Percentiles rank a stretch among this genome's conserved stretches.
These are phyloP conservation scores for Glossosoma conforme DNA, from an alignment of 1,140 invertebrate species.

Conservation along the genomic window DNA sequence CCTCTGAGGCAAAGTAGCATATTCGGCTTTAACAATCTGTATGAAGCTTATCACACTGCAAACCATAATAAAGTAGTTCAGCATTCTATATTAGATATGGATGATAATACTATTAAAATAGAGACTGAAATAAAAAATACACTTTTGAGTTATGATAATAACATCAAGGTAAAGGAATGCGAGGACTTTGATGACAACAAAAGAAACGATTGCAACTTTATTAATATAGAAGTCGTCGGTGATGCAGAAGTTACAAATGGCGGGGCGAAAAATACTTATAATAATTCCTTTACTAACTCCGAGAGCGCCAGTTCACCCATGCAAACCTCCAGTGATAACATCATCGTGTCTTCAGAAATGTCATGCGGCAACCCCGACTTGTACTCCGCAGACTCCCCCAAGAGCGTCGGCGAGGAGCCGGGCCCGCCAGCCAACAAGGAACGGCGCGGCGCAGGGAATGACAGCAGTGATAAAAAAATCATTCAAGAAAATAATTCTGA, in stretches of 20 bases:
- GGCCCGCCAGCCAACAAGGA: too few relatives aligned
- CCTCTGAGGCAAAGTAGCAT: constrained; percentile 13
- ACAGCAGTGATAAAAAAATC: too few relatives aligned
- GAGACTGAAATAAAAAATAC: constrained; percentile 33
- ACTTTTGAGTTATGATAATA: constrained; percentile 4
- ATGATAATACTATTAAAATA: constrained; percentile 47
- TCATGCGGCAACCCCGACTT: constrained; percentile 14
- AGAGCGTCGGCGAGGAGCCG: constrained; percentile 7
- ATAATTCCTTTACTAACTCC: constrained; percentile 22
- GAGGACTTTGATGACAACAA: not conserved
- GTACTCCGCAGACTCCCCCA: constrained; percentile 12
- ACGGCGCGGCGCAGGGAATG: too few relatives aligned
- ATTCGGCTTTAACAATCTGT: constrained; percentile 7
- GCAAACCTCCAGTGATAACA: constrained; percentile 26
- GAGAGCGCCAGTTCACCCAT: constrained; percentile 24
- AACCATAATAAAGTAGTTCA: constrained; percentile 39
- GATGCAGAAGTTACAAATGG: not conserved
- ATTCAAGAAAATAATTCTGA: too few relatives aligned
- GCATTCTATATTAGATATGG: constrained; percentile 44
- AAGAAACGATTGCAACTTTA: constrained; percentile 1
- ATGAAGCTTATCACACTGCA: constrained; percentile 39
- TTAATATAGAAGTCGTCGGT: constrained; percentile 19
- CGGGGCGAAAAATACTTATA: constrained; percentile 7
- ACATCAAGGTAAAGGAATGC: not conserved
- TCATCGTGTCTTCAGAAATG: constrained; percentile 19